phyloP scores from a whole-genome alignment of 2,797 vertebrate species.

The Hoplostethus atlanticus region DNA sequence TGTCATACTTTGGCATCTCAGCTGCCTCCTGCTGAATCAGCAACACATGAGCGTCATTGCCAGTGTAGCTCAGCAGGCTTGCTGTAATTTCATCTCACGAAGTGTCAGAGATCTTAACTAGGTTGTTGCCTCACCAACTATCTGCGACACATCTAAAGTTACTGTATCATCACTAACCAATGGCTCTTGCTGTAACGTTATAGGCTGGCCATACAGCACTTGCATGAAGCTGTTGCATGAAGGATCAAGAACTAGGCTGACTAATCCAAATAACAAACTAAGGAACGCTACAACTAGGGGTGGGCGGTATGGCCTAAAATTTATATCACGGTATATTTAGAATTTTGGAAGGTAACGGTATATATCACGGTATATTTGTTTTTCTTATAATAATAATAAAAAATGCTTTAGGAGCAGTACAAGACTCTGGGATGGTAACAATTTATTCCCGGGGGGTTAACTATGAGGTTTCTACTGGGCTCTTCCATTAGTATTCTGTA shows the following conservation, averaged over 20 bases:
- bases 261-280: background rate
- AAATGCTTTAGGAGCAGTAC: too few species aligned
- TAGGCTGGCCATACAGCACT: background rate
- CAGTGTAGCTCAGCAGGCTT: background rate
- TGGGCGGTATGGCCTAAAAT: too few species aligned
- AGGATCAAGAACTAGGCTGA: background rate
- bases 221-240: background rate
- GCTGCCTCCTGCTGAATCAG: background rate
- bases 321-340: too few species aligned
- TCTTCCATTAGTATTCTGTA: too few species aligned
- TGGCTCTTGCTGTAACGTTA: background rate
- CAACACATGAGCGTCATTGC: conserved; percentile 5
- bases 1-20: background rate
- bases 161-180: conserved; percentile 20
- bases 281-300: conserved; percentile 6
- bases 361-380: too few species aligned
- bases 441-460: too few species aligned
- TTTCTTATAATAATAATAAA: too few species aligned
- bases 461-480: too few species aligned
- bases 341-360: too few species aligned
- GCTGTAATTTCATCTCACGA: conserved; percentile 49
- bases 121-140: conserved; percentile 26
- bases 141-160: conserved; percentile 48
- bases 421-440: too few species aligned
- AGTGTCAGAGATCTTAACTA: conserved; percentile 40